A percentile compares a stretch with the other conserved stretches of the same genome.
phyloP scores from a whole-genome alignment of 1,140 invertebrate species.

The Nasonia vitripennis region DNA sequence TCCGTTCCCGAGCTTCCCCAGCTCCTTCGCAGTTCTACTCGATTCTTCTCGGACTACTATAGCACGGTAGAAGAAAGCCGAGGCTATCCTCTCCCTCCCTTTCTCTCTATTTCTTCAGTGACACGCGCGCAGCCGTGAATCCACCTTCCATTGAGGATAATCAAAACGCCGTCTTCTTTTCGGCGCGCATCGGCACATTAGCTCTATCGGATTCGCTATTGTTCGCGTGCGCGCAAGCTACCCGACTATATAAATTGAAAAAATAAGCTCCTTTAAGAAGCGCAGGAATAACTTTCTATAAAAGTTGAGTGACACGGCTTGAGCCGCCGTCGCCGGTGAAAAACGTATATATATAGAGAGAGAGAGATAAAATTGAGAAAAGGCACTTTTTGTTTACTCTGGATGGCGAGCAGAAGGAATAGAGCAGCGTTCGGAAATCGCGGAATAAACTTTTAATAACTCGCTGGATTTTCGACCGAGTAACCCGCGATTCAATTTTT shows the following conservation, averaged over 20 bases:
- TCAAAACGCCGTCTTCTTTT: neutral
- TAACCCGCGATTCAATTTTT: too few relatives aligned
- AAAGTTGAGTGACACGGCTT: neutral
- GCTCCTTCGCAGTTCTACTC: neutral
- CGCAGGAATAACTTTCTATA: slow-evolving; percentile 5
- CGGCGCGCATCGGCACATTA: neutral
- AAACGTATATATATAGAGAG: too few relatives aligned
- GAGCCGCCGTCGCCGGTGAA: neutral
- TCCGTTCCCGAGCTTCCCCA: neutral
- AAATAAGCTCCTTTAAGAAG: neutral
- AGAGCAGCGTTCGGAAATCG: too few relatives aligned
- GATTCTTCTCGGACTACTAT: too few relatives aligned
- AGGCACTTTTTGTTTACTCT: neutral
- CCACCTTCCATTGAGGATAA: neutral
- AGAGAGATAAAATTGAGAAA: neutral
- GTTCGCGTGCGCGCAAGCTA: neutral
- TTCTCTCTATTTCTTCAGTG: neutral
- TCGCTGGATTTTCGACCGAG: too few relatives aligned
- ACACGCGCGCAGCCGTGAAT: neutral
- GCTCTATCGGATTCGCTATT: neutral
- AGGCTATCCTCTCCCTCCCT: neutral
- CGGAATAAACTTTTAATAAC: too few relatives aligned
- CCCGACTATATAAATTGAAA: slow-evolving; percentile 10
- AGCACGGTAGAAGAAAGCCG: neutral
- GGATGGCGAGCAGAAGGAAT: too few relatives aligned